phyloP scores from a whole-genome alignment of 2,888 invertebrate genomes.

The Calephelis perditalis region DNA sequence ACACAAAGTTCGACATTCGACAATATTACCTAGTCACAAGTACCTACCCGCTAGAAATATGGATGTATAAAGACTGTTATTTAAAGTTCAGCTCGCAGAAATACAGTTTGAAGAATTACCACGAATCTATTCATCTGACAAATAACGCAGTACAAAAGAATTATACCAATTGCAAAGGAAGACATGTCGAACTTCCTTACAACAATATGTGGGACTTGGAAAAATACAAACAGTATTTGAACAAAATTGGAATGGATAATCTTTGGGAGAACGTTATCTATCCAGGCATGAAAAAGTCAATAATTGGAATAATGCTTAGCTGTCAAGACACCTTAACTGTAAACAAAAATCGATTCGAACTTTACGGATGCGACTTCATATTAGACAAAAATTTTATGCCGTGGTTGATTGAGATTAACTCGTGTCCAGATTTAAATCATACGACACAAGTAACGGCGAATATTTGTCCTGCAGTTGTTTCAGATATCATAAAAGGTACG shows the following conservation, averaged over 20 bases:
- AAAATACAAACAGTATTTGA: constrained; percentile 82
- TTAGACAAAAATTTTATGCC: constrained; percentile 90
- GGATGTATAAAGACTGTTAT: constrained; percentile 92
- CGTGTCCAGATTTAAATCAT: constrained; percentile 88
- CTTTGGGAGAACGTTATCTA: constrained; percentile 88
- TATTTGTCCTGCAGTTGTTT: constrained; percentile 88
- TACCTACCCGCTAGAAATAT: constrained; percentile 87
- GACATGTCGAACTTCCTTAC: constrained; percentile 81
- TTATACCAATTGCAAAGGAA: constrained; percentile 74
- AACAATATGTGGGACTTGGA: constrained; percentile 92
- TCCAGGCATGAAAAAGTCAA: constrained; percentile 90
- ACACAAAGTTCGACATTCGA: constrained; percentile 94
- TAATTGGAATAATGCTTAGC: constrained; percentile 88
- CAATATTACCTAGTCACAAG: constrained; percentile 93
- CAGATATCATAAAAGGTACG: constrained; percentile 91
- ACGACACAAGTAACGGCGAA: constrained; percentile 90
- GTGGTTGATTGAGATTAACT: constrained; percentile 96
- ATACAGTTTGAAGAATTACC: constrained; percentile 86
- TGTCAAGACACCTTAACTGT: constrained; percentile 85
- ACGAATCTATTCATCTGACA: constrained; percentile 91
- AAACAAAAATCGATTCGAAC: constrained; percentile 88
- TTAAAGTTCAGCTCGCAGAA: constrained; percentile 91
- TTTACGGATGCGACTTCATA: constrained; percentile 96
- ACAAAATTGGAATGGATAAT: constrained; percentile 73
- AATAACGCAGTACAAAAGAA: constrained; percentile 92